Base-by-base conservation (phyloP, 2,888 invertebrate species). In the Caradrina kadenii region DNA sequence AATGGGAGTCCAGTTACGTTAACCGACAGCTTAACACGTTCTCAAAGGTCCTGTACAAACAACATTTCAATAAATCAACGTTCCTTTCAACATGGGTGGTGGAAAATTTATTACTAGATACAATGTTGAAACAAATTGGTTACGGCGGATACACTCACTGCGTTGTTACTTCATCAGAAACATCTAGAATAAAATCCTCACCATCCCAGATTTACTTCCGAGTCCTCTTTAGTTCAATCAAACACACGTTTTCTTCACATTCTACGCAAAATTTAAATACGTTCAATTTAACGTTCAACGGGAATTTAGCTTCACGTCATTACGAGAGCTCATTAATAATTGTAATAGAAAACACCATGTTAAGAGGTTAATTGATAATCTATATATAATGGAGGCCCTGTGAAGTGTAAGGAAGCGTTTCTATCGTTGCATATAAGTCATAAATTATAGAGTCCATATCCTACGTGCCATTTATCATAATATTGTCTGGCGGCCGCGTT, bases 391-490 rank as follows among this genome's bases (percentile, higher is more conserved):
- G 81, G 79, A 75, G 77, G 73, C 73, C 62, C 65, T 56, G 63
- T 77, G 62, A 75, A 76, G 69, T 75, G 62, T 75, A 76, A 81
- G 86, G 83, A 84, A 85, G 82, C 78, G 72, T 74, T 83, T 82
- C 72, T 68, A 78, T 80, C 76, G 76, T 79, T 80, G 81, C 81
- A 84, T 81, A 82, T 78, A 63, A 78, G 82, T 80, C 82, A 89
- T 92, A 90, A 90, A 90, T 92, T 91, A 89, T 86, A 77, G 82
- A 80, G 80, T 81, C 80, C 81, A 83, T 88, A 88, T 88, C 83
- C 87, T 88, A 82, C 86, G 86, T 90, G 87, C 89, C 89, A 89
- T 93, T 93, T 91, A 93, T 93, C 93, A 93, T 93, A 93, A 93
- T 92, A 91, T 91, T 91, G 93, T 91, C 88, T 88, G 82, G 87